Percentiles rank a stretch among this genome's conserved stretches.
phyloP scores from a whole-genome alignment of 2,888 invertebrate genomes.

The Ennomos quercinarius region DNA sequence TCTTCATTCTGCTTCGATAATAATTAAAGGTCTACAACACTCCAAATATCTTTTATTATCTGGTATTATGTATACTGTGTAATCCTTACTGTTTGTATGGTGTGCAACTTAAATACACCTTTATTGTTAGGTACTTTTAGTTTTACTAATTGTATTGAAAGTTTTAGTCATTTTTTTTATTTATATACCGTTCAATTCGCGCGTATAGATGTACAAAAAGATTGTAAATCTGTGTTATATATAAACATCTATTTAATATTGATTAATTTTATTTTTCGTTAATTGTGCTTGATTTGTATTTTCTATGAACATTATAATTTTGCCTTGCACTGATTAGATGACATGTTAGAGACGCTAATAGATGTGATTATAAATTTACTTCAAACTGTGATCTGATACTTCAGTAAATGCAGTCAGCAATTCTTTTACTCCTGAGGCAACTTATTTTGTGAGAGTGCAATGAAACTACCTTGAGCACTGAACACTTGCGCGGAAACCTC shows the following conservation, averaged over 20 bases:
- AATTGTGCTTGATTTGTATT: conserved; percentile 48
- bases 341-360: conserved; percentile 6
- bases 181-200: conserved; percentile 43
- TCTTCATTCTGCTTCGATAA: not conserved
- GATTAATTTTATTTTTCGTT: conserved; percentile 45
- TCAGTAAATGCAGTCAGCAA: not conserved
- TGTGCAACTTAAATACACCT: conserved; percentile 19
- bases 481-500: too few relatives aligned
- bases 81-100: conserved; percentile 10
- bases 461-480: too few relatives aligned
- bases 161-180: conserved; percentile 40
- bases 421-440: too few relatives aligned
- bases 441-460: too few relatives aligned
- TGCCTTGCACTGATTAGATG: conserved; percentile 51
- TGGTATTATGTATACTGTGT: not conserved
- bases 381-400: conserved; percentile 1
- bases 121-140: conserved; percentile 34
- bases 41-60: too few relatives aligned
- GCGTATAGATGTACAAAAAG: conserved; percentile 46
- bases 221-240: conserved; percentile 43
- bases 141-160: conserved; percentile 41
- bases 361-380: not conserved
- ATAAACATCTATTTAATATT: conserved; percentile 45
- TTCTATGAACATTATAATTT: conserved; percentile 44
- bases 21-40: not conserved